Percentiles rank a stretch among this genome's conserved stretches.
phyloP scores from a whole-genome alignment of 2,113 vertebrate genomes.

The Micronisus gabar region DNA sequence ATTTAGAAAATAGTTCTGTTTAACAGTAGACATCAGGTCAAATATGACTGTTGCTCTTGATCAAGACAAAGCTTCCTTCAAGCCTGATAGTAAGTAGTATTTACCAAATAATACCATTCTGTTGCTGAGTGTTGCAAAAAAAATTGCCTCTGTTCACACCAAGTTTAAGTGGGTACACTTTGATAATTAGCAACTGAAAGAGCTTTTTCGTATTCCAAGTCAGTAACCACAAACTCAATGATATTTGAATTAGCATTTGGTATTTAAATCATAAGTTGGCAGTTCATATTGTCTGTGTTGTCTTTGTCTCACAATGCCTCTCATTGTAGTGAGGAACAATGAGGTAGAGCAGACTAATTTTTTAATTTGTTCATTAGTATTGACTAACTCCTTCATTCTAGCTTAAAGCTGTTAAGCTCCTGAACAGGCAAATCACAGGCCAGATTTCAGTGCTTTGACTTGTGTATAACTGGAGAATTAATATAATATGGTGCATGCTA shows the following conservation, averaged over 20 bases:
- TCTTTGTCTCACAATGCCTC: neutral
- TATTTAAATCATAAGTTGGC: conserved; percentile 15
- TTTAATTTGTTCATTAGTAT: conserved; percentile 1
- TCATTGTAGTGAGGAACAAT: neutral
- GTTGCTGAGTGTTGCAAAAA: neutral
- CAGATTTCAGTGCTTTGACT: neutral
- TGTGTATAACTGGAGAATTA: neutral
- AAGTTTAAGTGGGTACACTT: neutral
- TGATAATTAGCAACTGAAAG: neutral
- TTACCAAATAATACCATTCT: neutral
- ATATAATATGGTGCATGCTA: neutral
- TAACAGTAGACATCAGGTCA: neutral
- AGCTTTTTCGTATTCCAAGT: neutral
- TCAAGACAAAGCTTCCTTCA: neutral
- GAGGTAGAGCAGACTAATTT: neutral
- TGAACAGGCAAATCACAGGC: neutral
- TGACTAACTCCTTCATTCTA: neutral
- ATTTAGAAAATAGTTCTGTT: neutral
- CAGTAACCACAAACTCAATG: neutral
- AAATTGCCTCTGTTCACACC: neutral
- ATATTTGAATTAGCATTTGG: neutral
- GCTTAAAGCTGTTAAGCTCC: neutral
- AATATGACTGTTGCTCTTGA: neutral
- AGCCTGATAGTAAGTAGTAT: neutral
- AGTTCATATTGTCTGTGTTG: neutral